Percentiles rank a stretch among this genome's conserved stretches.
These are phyloP conservation scores for Uloborus plumipes DNA, from an alignment of 2,888 invertebrate genomes.

Conservation along the genomic window DNA sequence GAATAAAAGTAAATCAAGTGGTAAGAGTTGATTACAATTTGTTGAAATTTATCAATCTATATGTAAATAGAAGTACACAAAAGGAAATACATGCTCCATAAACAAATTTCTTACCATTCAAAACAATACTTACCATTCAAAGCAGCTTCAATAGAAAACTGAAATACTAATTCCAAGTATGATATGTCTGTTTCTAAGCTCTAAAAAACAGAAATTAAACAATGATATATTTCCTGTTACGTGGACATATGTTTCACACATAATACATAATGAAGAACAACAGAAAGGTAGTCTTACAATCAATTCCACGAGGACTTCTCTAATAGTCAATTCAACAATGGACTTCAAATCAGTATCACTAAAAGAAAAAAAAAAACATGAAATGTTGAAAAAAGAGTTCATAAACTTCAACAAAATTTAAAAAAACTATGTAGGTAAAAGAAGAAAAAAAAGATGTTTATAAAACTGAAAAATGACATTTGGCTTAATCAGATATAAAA, in stretches of 20 bases:
- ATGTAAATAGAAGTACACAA: background rate
- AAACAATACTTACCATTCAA: constrained; percentile 25
- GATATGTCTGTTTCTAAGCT: constrained; percentile 19
- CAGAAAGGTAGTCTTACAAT: constrained; percentile 40
- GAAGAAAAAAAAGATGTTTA: too few species aligned
- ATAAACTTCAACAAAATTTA: too few species aligned
- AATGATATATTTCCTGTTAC: background rate
- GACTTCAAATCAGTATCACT: constrained; percentile 63
- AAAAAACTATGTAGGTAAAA: too few species aligned
- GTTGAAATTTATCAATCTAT: too few species aligned
- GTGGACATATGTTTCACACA: background rate
- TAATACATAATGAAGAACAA: background rate
- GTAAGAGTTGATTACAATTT: background rate
- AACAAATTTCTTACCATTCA: background rate
- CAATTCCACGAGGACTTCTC: constrained; percentile 57
- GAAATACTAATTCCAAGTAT: constrained; percentile 56
- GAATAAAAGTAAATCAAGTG: too few species aligned
- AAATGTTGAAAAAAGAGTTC: too few species aligned
- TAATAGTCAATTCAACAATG: constrained; percentile 61
- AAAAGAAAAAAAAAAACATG: constrained; percentile 9
- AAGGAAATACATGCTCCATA: background rate
- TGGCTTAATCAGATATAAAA: too few species aligned
- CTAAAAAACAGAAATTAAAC: constrained; percentile 10
- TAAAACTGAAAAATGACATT: too few species aligned
- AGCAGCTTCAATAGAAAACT: constrained; percentile 62